These are phyloP conservation scores for Eulithis prunata DNA, from an alignment of 2,888 invertebrate genomes.

Conservation along the genomic window DNA sequence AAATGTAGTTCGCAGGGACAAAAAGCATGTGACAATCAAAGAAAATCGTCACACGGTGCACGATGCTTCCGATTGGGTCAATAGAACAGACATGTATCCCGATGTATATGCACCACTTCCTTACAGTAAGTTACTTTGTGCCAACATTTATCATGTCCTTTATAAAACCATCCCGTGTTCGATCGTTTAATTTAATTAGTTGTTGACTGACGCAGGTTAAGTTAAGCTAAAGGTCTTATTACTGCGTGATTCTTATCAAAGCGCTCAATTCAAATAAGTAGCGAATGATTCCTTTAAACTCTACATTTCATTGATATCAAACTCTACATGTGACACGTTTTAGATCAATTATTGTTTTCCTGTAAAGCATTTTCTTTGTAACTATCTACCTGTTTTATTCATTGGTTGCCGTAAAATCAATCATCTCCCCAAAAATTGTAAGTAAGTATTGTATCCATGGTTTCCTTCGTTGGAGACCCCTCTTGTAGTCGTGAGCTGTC, in stretches of 20 bases:
- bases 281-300: neutral
- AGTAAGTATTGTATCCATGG: constrained; percentile 1
- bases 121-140: constrained; percentile 87
- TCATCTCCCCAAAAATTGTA: neutral
- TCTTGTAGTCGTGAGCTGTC: constrained; percentile 1
- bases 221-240: constrained; percentile 17
- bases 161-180: neutral
- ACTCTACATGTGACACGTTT: neutral
- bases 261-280: constrained; percentile 1
- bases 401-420: neutral
- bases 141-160: neutral
- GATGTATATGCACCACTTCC: constrained; percentile 90
- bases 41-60: constrained; percentile 71
- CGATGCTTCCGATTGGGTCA: constrained; percentile 72
- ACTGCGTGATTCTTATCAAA: constrained; percentile 8
- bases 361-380: too few species aligned
- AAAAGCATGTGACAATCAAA: constrained; percentile 48
- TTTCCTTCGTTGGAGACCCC: constrained; percentile 3
- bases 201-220: constrained; percentile 3
- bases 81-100: constrained; percentile 85
- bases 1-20: constrained; percentile 54
- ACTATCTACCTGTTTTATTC: neutral
- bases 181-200: constrained; percentile 4
- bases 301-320: neutral
- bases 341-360: too few species aligned